Conservation (phyloP, 2,797 vertebrate genomes). For the Coracias cyanogaster region DNA sequence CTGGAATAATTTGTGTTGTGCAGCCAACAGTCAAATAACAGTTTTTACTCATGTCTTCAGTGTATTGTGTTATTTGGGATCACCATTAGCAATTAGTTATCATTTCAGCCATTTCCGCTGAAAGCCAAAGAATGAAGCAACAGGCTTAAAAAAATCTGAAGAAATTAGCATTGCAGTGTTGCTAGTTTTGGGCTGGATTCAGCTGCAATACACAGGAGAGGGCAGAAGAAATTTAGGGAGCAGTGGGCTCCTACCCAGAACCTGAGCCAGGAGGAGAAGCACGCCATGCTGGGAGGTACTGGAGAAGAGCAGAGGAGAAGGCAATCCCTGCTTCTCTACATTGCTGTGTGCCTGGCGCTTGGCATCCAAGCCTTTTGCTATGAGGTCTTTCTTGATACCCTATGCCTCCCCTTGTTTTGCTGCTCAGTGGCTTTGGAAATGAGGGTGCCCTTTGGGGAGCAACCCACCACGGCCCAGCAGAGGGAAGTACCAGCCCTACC, state of each 20-base stretch:
- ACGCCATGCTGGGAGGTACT: not conserved
- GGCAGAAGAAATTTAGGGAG: not conserved
- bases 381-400: not conserved
- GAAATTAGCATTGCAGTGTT: not conserved
- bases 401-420: not conserved
- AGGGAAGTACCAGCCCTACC: not conserved
- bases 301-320: not conserved
- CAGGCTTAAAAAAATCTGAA: not conserved
- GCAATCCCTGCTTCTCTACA: not conserved
- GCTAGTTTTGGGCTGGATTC: not conserved
- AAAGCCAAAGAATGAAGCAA: constrained; percentile 7
- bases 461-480: fast-evolving
- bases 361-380: not conserved
- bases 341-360: not conserved
- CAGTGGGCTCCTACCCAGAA: fast-evolving
- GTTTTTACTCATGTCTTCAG: not conserved
- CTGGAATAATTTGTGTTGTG: not conserved
- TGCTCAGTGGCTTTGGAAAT: constrained; percentile 47
- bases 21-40: not conserved
- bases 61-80: not conserved
- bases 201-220: not conserved
- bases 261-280: fast-evolving
- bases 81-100: not conserved
- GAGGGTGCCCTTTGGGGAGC: not conserved
- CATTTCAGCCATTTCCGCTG: not conserved